phyloP scores from a whole-genome alignment of 2,113 vertebrate species.

The Myrmophylax atrothorax region DNA sequence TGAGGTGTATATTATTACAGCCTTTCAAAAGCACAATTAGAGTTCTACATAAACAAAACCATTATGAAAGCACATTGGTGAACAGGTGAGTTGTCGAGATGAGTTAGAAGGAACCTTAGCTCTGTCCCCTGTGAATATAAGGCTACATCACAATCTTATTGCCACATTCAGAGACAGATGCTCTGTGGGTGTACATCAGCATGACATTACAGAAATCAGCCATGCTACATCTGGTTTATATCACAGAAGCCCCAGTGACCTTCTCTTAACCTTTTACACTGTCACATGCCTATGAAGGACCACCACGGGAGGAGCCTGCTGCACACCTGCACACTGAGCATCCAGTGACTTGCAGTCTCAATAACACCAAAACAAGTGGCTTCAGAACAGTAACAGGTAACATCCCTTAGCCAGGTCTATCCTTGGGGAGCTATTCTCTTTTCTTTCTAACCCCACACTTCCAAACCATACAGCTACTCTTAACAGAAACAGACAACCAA shows the following conservation, averaged over 20 bases:
- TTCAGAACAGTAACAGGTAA: neutral
- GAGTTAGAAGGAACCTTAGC: neutral
- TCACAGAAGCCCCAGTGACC: neutral
- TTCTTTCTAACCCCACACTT: neutral
- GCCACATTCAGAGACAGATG: neutral
- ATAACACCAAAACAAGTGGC: neutral
- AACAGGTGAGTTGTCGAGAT: neutral
- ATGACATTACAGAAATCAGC: neutral
- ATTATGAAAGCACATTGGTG: neutral
- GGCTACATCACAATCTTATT: neutral
- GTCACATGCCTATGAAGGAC: neutral
- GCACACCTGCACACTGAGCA: neutral
- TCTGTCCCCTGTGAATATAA: neutral
- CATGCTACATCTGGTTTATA: neutral
- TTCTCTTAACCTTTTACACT: neutral
- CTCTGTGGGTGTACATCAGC: neutral
- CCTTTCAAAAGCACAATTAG: neutral
- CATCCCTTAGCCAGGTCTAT: neutral
- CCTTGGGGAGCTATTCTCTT: neutral
- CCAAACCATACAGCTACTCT: neutral
- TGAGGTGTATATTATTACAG: neutral
- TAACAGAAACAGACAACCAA: neutral
- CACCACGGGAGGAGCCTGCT: accelerated
- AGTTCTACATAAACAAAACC: neutral
- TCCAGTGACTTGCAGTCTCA: neutral